Base-by-base conservation (phyloP, 2,797 vertebrate species). In the Myripristis jacobus region DNA sequence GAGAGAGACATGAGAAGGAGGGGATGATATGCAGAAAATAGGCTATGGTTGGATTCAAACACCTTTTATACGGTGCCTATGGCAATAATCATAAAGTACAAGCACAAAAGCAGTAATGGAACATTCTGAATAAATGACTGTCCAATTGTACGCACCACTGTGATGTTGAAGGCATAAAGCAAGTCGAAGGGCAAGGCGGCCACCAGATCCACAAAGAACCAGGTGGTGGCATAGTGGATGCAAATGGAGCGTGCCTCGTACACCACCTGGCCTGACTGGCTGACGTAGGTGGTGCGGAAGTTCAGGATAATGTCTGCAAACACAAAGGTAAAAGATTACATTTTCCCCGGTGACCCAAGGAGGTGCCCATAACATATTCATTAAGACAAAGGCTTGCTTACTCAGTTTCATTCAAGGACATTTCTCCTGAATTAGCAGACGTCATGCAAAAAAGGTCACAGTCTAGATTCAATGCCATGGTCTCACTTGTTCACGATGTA, bases 161-260 rank as follows among this genome's bases (percentile, higher is more conserved):
- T 97, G 89, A 99, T 93, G 15, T 98, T 98, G 91, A 99, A 98
- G 91, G 96, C 94, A 18, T 99, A 99, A 73, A 99, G 95, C 73
- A 99, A 94, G 90, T 99, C 98, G 27, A 99, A 98, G 83, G 98
- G 98, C 88, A 99, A 91, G 13, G 97, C 97, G 0, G 98, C 98
- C 2, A 99, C 96, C 68, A 99, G 92, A 81, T 99, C 98, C 73
- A 99, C 95, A 0, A 98, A 96, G 93, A 99, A 99, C 98, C 98
- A 99, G n/a, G 96, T 97, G 81, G 96, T 96, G 91, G 95, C 91
- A 0, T 99, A 99, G 80, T 99, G 98, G 89, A 98, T 94, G 89
- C 97, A 98, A 86, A 99, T 99, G 84, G 96, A 96, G 61, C 96
- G 96, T 0, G 95, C 83, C 22, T 97, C 95, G 0, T 98, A 99